Conservation (phyloP, 2,888 invertebrate species). For the Heliconius cydno region DNA sequence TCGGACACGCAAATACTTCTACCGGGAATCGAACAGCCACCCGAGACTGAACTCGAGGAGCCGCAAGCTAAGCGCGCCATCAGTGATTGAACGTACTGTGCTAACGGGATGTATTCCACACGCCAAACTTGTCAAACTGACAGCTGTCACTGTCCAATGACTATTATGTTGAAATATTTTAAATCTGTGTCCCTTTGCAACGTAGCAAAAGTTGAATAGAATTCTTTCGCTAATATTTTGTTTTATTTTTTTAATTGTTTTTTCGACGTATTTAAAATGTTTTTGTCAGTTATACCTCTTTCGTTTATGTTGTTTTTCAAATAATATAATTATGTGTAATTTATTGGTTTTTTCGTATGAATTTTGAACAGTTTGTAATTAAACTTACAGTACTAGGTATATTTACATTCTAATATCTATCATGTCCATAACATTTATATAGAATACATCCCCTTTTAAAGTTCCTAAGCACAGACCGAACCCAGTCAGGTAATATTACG, state of each 20-base stretch:
- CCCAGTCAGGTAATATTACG: slow-evolving; percentile 46
- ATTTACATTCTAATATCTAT: background rate
- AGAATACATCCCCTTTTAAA: slow-evolving; percentile 41
- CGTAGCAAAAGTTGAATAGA: background rate
- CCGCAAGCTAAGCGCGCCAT: slow-evolving; percentile 64
- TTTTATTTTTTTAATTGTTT: background rate
- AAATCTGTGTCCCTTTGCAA: background rate
- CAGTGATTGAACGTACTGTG: slow-evolving; percentile 53
- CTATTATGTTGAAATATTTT: slow-evolving; percentile 4
- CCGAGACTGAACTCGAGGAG: slow-evolving; percentile 74
- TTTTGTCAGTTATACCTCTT: background rate
- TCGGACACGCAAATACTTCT: slow-evolving; percentile 90
- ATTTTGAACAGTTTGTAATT: background rate
- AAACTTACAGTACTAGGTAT: background rate
- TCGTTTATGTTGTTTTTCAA: background rate
- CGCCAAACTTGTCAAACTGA: slow-evolving; percentile 6
- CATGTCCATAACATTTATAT: background rate
- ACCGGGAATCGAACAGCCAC: slow-evolving; percentile 85
- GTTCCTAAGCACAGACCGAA: slow-evolving; percentile 34
- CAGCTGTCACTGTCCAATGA: slow-evolving; percentile 15
- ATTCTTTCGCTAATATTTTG: background rate
- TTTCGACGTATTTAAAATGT: background rate
- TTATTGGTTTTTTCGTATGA: background rate
- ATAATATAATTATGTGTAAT: background rate
- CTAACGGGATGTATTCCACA: slow-evolving; percentile 42